Base-by-base conservation (phyloP, 1,140 invertebrate genomes). In the Monochamus saltuarius region DNA sequence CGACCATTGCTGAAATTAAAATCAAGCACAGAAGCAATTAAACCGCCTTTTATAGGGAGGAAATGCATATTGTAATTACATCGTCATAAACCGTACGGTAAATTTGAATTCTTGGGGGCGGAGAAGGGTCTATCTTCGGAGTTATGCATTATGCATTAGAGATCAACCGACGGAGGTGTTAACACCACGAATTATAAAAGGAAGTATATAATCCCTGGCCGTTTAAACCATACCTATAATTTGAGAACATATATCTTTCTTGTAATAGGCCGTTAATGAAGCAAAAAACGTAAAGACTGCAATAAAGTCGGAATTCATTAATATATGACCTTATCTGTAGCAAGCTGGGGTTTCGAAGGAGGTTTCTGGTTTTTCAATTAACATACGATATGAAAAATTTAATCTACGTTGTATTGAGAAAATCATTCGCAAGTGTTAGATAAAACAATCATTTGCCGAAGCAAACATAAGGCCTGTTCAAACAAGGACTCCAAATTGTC, bases 141-240 rank as follows among this genome's bases (percentile, higher is more conserved):
- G 47, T 49, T 58, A 58, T 58, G 45, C 56, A 58, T 58, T 47
- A 58, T 58, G 56, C 56, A 58, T 58, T 40, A 58, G 50, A 49
- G 60, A 64, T 64, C 58, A 53, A 64, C 56, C 47, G 49, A 22
- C 36, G 37, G 46, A 64, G 62, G 62, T 64, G 62, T 64, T 61
- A 64, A 64, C 56, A 50, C 57, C 53, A 64, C 61, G 62, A 60
- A 64, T 64, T 64, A 64, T 59, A 64, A 64, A 58, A 51, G 58
- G 40, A 52, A 54, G 62, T 57, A 64, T 61, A 64, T 51, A 64
- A 64, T 51, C 58, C 53, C 57, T 53, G 54, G 46, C 58, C 35
- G 55, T 64, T 64, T 64, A 59, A 55, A 58, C 62, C 52, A 64
- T 64, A 64, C 62, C 62, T 64, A 52, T 64, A 64, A 64, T 64